Percentiles rank a stretch among this genome's conserved stretches.
Conservation (phyloP, 2,797 vertebrate genomes). For the Hydrolagus colliei region DNA sequence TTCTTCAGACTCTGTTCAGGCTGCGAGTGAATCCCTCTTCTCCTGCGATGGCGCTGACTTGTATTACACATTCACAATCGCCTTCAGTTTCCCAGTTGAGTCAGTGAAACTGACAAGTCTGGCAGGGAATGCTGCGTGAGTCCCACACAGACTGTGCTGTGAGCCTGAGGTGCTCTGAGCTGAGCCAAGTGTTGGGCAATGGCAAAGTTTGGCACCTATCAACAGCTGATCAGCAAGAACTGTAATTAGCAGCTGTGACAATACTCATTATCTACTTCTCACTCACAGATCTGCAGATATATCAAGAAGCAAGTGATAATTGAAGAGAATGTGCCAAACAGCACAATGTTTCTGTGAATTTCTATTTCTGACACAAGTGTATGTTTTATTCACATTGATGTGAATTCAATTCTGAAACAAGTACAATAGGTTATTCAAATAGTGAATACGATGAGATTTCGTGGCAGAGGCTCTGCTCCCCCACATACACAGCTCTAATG, state of each 20-base stretch:
- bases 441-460: neutral
- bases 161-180: neutral
- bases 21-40: no score
- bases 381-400: constrained; percentile 5
- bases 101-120: neutral
- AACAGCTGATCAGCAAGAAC: constrained; percentile 1
- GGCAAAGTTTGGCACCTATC: neutral
- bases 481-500: no score
- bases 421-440: neutral
- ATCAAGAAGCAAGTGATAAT: constrained; percentile 20
- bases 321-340: constrained; percentile 23
- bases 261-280: constrained; percentile 26
- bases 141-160: neutral
- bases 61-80: neutral
- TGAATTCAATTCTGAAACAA: constrained; percentile 2
- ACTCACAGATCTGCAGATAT: constrained; percentile 23
- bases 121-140: neutral
- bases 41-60: neutral
- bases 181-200: constrained; percentile 13
- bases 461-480: no score
- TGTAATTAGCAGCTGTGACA: constrained; percentile 6
- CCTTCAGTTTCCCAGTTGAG: neutral
- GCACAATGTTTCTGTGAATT: constrained; percentile 29
- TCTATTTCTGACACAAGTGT: constrained; percentile 28
- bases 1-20: neutral